Evolutionary conservation across 2,888 invertebrate genomes (phyloP).

Genomic region (Proisotoma minuta): DNA sequence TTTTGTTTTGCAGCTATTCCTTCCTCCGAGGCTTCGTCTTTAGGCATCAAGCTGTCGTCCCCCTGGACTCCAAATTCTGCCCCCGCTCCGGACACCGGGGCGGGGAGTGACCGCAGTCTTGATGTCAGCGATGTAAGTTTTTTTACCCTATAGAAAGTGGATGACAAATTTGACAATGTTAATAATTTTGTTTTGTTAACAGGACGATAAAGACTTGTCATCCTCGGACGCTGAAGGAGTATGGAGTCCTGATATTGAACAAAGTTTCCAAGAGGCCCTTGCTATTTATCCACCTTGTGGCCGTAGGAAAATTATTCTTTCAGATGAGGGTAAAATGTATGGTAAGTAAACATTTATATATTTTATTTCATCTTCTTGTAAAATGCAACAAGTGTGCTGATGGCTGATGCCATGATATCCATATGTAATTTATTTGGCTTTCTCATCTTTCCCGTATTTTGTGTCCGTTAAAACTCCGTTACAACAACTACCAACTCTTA

Average conservation of each 20-base stretch:
- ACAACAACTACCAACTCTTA: no score
- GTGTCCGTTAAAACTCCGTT: no score
- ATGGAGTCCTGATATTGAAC: constrained; percentile 99
- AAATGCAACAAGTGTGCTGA: neutral
- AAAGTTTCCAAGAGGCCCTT: constrained; percentile 99
- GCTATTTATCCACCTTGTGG: constrained; percentile 99
- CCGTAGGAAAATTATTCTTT: constrained; percentile 96
- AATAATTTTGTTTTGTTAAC: constrained; percentile 39
- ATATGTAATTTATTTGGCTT: neutral
- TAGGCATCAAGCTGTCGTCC: constrained; percentile 84
- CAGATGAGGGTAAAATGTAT: constrained; percentile 99
- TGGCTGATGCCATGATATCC: no score
- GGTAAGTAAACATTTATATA: constrained; percentile 69
- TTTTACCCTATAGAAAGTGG: neutral
- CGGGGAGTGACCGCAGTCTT: constrained; percentile 77
- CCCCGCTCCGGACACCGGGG: constrained; percentile 83
- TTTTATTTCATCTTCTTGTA: neutral
- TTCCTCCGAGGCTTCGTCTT: constrained; percentile 1
- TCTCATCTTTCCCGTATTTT: neutral
- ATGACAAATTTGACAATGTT: neutral
- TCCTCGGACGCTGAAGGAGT: constrained; percentile 99
- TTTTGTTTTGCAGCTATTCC: neutral
- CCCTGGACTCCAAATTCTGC: constrained; percentile 89
- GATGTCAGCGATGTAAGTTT: constrained; percentile 71
- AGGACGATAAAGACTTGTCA: constrained; percentile 84